These are phyloP conservation scores for Sebastes reedi DNA, from an alignment of 2,797 vertebrate genomes.

Conservation along the genomic window DNA sequence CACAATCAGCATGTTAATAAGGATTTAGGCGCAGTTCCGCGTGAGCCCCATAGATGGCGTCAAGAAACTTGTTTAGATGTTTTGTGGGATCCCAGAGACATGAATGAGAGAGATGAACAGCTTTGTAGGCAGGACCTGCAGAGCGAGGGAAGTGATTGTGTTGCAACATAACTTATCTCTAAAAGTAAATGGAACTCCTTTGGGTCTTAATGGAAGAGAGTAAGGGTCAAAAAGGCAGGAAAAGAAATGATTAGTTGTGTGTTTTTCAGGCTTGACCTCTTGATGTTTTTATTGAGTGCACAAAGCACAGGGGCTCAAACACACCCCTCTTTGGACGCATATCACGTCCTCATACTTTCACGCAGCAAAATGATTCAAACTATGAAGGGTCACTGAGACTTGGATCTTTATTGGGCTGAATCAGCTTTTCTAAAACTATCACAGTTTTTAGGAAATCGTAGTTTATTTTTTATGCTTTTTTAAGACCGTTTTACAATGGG, in stretches of 20 bases:
- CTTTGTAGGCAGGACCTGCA: not conserved
- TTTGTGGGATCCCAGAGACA: not conserved
- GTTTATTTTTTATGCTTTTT: not conserved
- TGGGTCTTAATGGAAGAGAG: slow-evolving; percentile 6
- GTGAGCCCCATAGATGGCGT: slow-evolving; percentile 63
- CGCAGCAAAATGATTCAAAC: not conserved
- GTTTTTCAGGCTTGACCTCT: slow-evolving; percentile 15
- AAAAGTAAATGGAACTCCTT: slow-evolving; percentile 28
- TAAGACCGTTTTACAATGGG: not conserved
- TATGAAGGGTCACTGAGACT: not conserved
- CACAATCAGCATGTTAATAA: not conserved
- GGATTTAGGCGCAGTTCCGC: slow-evolving; percentile 30
- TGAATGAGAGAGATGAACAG: slow-evolving; percentile 19
- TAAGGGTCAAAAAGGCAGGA: not conserved
- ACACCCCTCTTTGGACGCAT: not conserved
- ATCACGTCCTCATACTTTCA: not conserved
- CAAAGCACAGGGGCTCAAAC: not conserved
- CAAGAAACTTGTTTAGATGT: slow-evolving; percentile 27
- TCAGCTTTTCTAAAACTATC: not conserved
- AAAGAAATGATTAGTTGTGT: slow-evolving; percentile 15
- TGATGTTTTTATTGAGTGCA: not conserved
- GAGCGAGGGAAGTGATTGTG: slow-evolving; percentile 35
- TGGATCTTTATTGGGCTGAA: not conserved
- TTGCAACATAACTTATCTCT: slow-evolving; percentile 12
- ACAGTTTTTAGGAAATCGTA: not conserved